Base-by-base conservation (phyloP, 2,888 invertebrate species). In the Colostygia pectinataria region DNA sequence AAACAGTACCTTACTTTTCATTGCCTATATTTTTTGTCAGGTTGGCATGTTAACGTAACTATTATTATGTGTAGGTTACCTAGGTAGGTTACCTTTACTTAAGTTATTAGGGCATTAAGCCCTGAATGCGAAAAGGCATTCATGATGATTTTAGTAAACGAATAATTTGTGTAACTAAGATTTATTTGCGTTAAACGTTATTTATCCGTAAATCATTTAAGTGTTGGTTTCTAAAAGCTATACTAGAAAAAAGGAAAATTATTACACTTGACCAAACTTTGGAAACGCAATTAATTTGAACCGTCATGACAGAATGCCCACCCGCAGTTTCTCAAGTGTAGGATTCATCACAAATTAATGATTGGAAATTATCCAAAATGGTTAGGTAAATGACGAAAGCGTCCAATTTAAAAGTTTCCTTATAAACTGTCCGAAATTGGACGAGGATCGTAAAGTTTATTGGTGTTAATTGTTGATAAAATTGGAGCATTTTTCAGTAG, bases 391-490 rank as follows among this genome's bases (percentile, higher is more conserved):
- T 42, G 33, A 46, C 23, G 25, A 46, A 46, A 29, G 32, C 37
- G 28, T 46, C 42, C 45, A 52, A 52, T 41, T 45, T 37, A 41
- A 51, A 51, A 51, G 45, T 51, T 51, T 41, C 15, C 18, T 8
- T 12, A 27, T 40, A 41, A 28, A 41, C 23, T 51, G 41, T 42
- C 24, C 31, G 10, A 36, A 41, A 41, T 42, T 37, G 15, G 37
- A 42, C 14, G 14, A 36, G 44, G 40, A 50, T 36, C 14, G 12
- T 12, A 36, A 50, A 50, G 36, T 44, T 50, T 40, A 34, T 39
- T 28, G 13, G 39, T 39, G 18, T 31, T 31, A 28, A 39, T 36
- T 42, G 15, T 18, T 31, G 12, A 43, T 27, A 9, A 2, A 37
- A 32, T 33, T 28, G 20, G 13, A 4, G 18, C 6, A n/a, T 39